Percentiles rank a stretch among this genome's conserved stretches.
Evolutionary conservation across 2,888 invertebrate species (phyloP).

Genomic region (Aleiodes leptofemur): DNA sequence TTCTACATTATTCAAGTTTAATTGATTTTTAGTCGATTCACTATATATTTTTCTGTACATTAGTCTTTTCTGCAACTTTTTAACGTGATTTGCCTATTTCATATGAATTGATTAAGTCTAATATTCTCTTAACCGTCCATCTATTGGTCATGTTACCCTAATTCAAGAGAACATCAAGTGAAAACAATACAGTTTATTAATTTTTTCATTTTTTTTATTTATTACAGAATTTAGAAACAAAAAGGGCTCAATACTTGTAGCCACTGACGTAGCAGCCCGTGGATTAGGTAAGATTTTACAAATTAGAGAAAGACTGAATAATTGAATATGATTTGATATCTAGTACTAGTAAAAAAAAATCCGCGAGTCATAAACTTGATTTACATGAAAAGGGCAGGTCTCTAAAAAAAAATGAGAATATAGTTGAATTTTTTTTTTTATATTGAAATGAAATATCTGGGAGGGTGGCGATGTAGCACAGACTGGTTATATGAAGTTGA

Average conservation of each 20-base stretch:
- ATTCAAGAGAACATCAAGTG: not conserved
- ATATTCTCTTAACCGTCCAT: no score
- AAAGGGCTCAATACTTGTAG: constrained; percentile 92
- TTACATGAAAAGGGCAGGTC: not conserved
- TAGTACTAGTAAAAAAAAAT: constrained; percentile 10
- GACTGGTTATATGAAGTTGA: constrained; percentile 75
- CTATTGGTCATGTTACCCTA: no score
- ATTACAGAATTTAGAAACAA: constrained; percentile 88
- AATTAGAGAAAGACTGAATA: not conserved
- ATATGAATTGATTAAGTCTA: no score
- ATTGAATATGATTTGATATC: constrained; percentile 13
- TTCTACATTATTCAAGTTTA: no score
- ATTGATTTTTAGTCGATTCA: no score
- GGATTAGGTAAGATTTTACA: constrained; percentile 87
- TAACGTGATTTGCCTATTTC: no score
- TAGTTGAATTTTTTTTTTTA: not conserved
- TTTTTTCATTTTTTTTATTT: constrained; percentile 45
- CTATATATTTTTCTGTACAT: no score
- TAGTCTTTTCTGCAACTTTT: no score
- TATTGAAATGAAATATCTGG: constrained; percentile 36
- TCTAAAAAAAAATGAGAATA: not conserved
- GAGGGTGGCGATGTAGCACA: constrained; percentile 75
- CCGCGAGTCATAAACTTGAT: constrained; percentile 15
- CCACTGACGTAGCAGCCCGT: constrained; percentile 98
- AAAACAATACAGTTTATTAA: not conserved